Evolutionary conservation across 2,888 invertebrate species (phyloP).

Genomic region (Corythucha ciliata): DNA sequence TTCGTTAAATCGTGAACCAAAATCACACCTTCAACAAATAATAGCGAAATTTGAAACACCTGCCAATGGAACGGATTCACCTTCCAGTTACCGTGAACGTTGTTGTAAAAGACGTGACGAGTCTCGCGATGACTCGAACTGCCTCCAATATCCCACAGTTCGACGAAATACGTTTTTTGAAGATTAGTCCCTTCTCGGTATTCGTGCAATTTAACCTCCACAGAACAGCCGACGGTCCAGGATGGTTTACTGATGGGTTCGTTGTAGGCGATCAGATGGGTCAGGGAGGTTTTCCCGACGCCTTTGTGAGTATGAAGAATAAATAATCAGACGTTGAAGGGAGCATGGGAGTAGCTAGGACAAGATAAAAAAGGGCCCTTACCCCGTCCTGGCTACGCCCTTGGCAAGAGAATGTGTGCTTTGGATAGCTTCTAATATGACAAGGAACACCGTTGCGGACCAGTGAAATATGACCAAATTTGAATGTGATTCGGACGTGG

Average conservation of each 20-base stretch:
- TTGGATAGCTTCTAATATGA: too few species aligned
- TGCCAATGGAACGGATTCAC: neutral
- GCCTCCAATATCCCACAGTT: constrained; percentile 96
- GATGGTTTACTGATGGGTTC: constrained; percentile 76
- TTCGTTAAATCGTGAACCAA: constrained; percentile 95
- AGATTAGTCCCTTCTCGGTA: constrained; percentile 88
- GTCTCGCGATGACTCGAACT: constrained; percentile 87
- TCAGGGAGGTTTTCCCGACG: constrained; percentile 93
- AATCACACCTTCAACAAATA: constrained; percentile 58
- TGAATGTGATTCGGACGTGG: too few species aligned
- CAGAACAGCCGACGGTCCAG: constrained; percentile 94
- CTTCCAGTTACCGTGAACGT: constrained; percentile 64
- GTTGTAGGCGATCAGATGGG: constrained; percentile 81
- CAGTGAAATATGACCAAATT: too few species aligned
- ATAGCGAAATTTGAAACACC: neutral
- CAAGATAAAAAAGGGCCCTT: neutral
- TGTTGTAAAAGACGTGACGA: constrained; percentile 87
- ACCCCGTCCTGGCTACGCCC: too few species aligned
- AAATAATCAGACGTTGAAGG: too few species aligned
- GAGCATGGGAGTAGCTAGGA: too few species aligned
- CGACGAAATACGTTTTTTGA: constrained; percentile 84
- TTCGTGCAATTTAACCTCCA: constrained; percentile 91
- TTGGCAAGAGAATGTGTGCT: too few species aligned
- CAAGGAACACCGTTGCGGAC: too few species aligned
- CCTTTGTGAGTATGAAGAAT: too few species aligned